Conservation (phyloP, 2,113 vertebrate species). For the Riparia riparia region DNA sequence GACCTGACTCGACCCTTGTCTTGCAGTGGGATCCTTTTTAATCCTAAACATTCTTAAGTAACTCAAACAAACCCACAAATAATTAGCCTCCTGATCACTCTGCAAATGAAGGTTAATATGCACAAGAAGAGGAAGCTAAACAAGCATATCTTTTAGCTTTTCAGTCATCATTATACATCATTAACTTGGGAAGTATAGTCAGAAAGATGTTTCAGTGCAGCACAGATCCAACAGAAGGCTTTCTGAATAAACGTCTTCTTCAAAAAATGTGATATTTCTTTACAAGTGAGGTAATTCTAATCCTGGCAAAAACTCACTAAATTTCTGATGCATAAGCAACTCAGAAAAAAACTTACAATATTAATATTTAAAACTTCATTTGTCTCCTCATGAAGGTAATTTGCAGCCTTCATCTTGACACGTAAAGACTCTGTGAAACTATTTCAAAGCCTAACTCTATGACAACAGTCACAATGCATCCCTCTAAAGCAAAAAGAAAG, state of each 20-base stretch:
- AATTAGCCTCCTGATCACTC: neutral
- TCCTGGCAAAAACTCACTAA: neutral
- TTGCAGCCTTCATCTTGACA: constrained; percentile 1
- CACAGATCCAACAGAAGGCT: neutral
- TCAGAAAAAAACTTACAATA: neutral
- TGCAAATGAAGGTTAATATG: neutral
- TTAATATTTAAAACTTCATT: constrained; percentile 2
- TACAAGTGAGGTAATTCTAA: neutral
- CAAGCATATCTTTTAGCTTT: neutral
- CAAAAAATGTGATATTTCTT: neutral
- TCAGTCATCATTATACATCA: neutral
- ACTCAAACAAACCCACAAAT: neutral
- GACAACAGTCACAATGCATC: neutral
- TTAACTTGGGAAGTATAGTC: neutral
- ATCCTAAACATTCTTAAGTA: neutral
- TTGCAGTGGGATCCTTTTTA: neutral
- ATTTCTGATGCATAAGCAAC: neutral
- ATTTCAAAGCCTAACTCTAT: constrained; percentile 2
- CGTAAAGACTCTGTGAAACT: neutral
- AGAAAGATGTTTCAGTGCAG: neutral
- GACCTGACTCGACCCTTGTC: neutral
- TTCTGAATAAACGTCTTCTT: neutral
- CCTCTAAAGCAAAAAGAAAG: neutral
- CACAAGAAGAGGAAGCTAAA: neutral
- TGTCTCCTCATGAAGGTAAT: neutral